Evolutionary conservation across 1,140 invertebrate genomes (phyloP).

Genomic region (Pinna nobilis): DNA sequence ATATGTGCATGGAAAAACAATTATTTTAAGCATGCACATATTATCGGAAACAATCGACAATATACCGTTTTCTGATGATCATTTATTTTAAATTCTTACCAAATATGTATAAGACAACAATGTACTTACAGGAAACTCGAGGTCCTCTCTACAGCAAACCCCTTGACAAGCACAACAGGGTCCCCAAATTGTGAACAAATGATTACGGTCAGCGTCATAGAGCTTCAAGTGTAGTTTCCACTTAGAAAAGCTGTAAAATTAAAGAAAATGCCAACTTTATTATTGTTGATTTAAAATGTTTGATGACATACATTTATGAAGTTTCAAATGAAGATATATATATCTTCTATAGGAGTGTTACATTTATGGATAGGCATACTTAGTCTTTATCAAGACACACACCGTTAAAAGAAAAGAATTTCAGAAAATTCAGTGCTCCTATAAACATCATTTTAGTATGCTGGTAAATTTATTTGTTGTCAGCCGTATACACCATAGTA

Average conservation of each 20-base stretch:
- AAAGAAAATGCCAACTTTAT: not conserved
- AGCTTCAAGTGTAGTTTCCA: conserved; percentile 57
- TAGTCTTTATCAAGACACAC: no score
- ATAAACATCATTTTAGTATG: no score
- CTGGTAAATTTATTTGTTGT: no score
- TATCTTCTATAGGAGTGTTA: no score
- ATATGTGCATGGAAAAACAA: not conserved
- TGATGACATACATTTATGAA: not conserved
- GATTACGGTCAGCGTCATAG: conserved; percentile 53
- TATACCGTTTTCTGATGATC: no score
- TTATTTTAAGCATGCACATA: not conserved
- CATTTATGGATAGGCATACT: no score
- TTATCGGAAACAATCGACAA: no score
- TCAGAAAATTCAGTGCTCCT: no score
- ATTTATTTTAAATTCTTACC: not conserved
- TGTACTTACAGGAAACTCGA: conserved; percentile 26
- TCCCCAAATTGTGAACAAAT: conserved; percentile 58
- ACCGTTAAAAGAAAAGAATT: no score
- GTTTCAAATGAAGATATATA: not conserved
- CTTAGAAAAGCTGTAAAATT: conserved; percentile 32
- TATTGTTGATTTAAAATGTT: not conserved
- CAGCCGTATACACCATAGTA: no score
- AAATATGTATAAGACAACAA: not conserved
- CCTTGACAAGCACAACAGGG: conserved; percentile 47
- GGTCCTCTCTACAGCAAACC: conserved; percentile 26